Evolutionary conservation across 1,140 invertebrate species (phyloP).

Genomic region (Campoletis sonorensis): DNA sequence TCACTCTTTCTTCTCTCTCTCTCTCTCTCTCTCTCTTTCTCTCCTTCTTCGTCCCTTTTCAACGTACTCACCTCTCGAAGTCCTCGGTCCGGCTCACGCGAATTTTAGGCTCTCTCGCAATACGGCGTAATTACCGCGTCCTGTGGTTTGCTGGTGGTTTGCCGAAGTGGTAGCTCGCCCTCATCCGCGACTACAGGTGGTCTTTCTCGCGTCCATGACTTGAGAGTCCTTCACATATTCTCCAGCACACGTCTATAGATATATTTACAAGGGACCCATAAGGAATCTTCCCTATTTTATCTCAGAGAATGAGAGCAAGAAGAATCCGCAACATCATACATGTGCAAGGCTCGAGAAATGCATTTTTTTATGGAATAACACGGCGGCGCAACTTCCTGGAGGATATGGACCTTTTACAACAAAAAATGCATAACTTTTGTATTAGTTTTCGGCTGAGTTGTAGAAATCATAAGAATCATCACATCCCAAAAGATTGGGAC

Average conservation of each 20-base stretch:
- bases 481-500: no score
- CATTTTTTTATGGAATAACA: background rate
- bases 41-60: background rate
- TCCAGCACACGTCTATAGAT: background rate
- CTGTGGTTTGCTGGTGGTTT: constrained; percentile 67
- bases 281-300: background rate
- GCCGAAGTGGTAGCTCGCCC: constrained; percentile 52
- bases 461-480: no score
- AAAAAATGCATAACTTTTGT: background rate
- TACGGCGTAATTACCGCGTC: constrained; percentile 65
- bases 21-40: constrained; percentile 36
- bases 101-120: constrained; percentile 53
- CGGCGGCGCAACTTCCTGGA: background rate
- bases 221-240: constrained; percentile 8
- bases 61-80: constrained; percentile 32
- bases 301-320: background rate
- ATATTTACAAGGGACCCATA: background rate
- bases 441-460: no score
- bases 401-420: background rate
- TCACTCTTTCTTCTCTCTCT: constrained; percentile 63
- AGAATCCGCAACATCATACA: background rate
- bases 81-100: constrained; percentile 47
- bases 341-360: background rate
- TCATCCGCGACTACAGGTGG: constrained; percentile 62
- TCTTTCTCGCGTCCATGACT: constrained; percentile 44